These are phyloP conservation scores for Trematomus bernacchii DNA, from an alignment of 2,797 vertebrate genomes.

Conservation along the genomic window DNA sequence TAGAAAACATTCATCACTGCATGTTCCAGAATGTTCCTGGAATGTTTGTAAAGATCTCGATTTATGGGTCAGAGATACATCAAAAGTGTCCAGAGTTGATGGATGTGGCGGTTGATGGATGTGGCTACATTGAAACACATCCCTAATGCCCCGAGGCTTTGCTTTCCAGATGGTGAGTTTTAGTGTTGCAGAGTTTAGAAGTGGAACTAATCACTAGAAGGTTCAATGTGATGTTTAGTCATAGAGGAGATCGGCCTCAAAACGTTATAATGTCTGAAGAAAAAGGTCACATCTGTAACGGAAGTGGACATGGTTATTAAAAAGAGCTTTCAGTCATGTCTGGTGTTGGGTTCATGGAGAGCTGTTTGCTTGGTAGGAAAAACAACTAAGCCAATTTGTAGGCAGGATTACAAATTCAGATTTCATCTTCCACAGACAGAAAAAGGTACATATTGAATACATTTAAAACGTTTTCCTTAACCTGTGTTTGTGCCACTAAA, in stretches of 20 bases:
- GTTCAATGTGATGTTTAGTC: not conserved
- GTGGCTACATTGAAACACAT: constrained; percentile 9
- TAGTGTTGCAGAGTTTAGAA: not conserved
- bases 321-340: not conserved
- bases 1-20: constrained; percentile 5
- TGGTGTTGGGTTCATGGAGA: not conserved
- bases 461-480: too few relatives aligned
- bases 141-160: not conserved
- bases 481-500: too few relatives aligned
- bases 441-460: too few relatives aligned
- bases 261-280: too few relatives aligned
- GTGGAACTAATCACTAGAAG: not conserved
- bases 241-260: not conserved
- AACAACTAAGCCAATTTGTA: not conserved
- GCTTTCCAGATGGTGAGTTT: not conserved
- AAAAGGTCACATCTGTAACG: too few relatives aligned
- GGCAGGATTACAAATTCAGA: not conserved
- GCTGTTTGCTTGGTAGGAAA: not conserved
- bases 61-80: constrained; percentile 9
- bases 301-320: not conserved
- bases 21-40: constrained; percentile 21
- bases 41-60: constrained; percentile 8
- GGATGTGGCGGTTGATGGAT: constrained; percentile 15
- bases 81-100: not conserved
- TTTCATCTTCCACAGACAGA: not conserved